phyloP scores from a whole-genome alignment of 2,797 vertebrate genomes.

The Chrosomus eos region DNA sequence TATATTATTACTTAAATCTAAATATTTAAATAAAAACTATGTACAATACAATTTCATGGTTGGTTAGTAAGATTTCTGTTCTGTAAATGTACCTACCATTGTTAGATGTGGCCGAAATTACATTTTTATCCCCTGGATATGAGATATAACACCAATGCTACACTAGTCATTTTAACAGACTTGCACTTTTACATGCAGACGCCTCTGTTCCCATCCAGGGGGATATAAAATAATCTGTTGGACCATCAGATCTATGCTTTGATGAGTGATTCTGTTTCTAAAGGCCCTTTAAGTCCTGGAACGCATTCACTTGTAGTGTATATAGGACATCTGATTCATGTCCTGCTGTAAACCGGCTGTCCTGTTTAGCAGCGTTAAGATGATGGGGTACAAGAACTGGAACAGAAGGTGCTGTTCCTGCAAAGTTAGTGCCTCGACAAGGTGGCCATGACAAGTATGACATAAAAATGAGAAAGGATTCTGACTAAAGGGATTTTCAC shows the following conservation, averaged over 20 bases:
- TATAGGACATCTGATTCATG: constrained; percentile 34
- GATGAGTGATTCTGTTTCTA: not conserved
- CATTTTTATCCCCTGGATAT: not conserved
- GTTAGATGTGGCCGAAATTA: not conserved
- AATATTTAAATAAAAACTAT: not conserved
- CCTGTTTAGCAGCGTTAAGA: constrained; percentile 46
- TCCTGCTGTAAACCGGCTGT: constrained; percentile 37
- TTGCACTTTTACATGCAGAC: not conserved
- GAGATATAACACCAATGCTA: not conserved
- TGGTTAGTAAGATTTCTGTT: not conserved
- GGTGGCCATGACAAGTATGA: constrained; percentile 13
- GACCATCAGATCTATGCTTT: not conserved
- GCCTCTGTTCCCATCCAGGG: not conserved
- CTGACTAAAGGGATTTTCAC: constrained; percentile 15
- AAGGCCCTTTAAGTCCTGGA: constrained; percentile 6
- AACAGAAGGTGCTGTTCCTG: constrained; percentile 45
- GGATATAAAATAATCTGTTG: not conserved
- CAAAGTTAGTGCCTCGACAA: constrained; percentile 17
- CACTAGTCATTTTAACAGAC: not conserved
- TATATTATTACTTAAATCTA: not conserved
- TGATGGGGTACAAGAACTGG: constrained; percentile 31
- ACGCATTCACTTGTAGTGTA: constrained; percentile 7
- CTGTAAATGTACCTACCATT: not conserved
- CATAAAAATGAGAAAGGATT: constrained; percentile 3
- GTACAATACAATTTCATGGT: not conserved